A percentile compares a stretch with the other conserved stretches of the same genome.
These are phyloP conservation scores for Cosmorhoe ocellata DNA, from an alignment of 2,888 invertebrate genomes.

Conservation along the genomic window DNA sequence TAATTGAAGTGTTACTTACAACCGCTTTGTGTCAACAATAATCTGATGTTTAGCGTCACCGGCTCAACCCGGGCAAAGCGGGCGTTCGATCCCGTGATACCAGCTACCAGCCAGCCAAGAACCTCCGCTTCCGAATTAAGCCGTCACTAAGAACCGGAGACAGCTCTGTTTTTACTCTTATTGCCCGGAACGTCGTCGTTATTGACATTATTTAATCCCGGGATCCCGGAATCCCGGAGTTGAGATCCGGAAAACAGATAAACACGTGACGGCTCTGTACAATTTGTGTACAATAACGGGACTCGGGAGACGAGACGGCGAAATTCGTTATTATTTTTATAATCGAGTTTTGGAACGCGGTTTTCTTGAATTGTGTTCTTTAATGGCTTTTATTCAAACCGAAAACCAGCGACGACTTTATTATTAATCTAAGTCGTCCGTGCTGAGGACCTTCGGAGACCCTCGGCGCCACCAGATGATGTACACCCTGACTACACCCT, in stretches of 20 bases:
- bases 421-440: too few relatives aligned
- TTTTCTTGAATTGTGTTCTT: neutral
- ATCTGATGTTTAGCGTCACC: neutral
- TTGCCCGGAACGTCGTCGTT: constrained; percentile 26
- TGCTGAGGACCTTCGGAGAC: too few relatives aligned
- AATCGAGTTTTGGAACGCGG: neutral
- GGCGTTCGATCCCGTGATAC: constrained; percentile 8
- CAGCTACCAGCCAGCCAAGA: constrained; percentile 1
- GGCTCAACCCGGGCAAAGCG: neutral
- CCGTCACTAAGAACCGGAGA: constrained; percentile 23
- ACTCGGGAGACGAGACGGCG: neutral
- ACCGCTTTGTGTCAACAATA: too few relatives aligned
- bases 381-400: neutral
- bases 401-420: too few relatives aligned
- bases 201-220: constrained; percentile 42
- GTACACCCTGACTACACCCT: too few relatives aligned
- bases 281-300: constrained; percentile 6
- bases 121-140: constrained; percentile 17
- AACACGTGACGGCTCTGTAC: constrained; percentile 14
- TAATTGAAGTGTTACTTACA: too few relatives aligned
- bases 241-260: constrained; percentile 17
- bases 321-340: constrained; percentile 12
- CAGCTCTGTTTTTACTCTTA: constrained; percentile 24
- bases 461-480: too few relatives aligned
- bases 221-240: constrained; percentile 25